Base-by-base conservation (phyloP, 1,140 invertebrate genomes). In the Chymomyza costata region DNA sequence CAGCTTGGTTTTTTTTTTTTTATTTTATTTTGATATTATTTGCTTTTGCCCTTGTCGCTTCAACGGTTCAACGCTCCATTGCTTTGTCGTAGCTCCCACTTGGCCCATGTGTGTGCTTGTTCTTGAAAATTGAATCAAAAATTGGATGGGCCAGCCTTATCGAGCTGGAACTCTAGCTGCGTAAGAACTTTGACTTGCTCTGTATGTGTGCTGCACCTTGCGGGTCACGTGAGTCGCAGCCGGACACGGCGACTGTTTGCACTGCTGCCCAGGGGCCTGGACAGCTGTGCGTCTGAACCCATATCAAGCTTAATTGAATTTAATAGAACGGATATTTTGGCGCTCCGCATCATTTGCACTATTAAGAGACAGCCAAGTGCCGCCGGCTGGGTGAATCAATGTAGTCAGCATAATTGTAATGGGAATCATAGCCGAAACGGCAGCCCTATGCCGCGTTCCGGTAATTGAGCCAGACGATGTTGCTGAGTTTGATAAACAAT, bases 291-390 rank as follows among this genome's bases (percentile, higher is more conserved):
- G n/a, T n/a, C n/a, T n/a, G 71, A 66, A 76, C 71, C 71, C 71
- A 78, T 76, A 73, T 76, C 71, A 76, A 76, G 57, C 80, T 80
- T 80, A 76, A 76, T 76, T 76, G 73, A 76, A 76, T 76, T 78
- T 76, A 71, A 76, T 76, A 66, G 62, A 76, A 76, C 62, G 73
- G 73, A 76, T 80, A 76, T 76, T 76, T 80, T 71, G 71, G 45
- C 52, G 55, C 58, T 44, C 56, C 50, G 57, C 52, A 39, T 45
- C 55, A 70, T 70, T 70, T 65, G 54, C 61, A 70, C 61, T 49
- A 61, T 61, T 61, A 61, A n/a, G n/a, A n/a, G n/a, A n/a, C n/a
- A n/a, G n/a, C 43, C 43, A 37, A 3, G 6, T 10, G 28, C 16
- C 19, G 15, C 13, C 13, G 25, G 17, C 40, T 14, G 49, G 38